Conservation (phyloP, 2,888 invertebrate genomes). For the Tenthredo mesomela region DNA sequence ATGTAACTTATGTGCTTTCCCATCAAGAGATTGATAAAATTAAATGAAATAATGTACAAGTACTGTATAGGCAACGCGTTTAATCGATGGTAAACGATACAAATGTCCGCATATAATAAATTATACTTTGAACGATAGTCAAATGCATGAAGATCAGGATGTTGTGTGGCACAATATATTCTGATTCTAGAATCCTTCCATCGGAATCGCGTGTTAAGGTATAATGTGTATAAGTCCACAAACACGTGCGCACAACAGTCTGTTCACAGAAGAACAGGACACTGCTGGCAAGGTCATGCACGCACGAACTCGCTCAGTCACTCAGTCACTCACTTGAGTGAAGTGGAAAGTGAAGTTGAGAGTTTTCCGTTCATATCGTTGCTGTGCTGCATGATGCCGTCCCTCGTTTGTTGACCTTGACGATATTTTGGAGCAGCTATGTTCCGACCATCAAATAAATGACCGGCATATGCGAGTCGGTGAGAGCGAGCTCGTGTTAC, state of each 20-base stretch:
- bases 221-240: not conserved
- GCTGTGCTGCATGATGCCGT: no score
- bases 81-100: not conserved
- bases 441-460: not conserved
- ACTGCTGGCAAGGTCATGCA: constrained; percentile 46
- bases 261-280: constrained; percentile 38
- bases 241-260: not conserved
- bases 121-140: not conserved
- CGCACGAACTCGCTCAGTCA: constrained; percentile 36
- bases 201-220: constrained; percentile 5
- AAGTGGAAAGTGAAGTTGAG: constrained; percentile 50
- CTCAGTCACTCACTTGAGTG: constrained; percentile 29
- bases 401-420: constrained; percentile 27
- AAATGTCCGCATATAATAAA: not conserved
- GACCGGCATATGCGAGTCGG: not conserved
- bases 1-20: not conserved
- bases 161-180: not conserved
- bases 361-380: constrained; percentile 31
- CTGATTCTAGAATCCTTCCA: not conserved
- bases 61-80: not conserved
- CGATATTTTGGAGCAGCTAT: not conserved
- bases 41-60: not conserved
- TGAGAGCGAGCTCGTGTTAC: not conserved
- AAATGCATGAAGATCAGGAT: not conserved
- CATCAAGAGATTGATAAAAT: not conserved